Conservation (phyloP, 1,140 invertebrate genomes). For the Kradibia gibbosae region DNA sequence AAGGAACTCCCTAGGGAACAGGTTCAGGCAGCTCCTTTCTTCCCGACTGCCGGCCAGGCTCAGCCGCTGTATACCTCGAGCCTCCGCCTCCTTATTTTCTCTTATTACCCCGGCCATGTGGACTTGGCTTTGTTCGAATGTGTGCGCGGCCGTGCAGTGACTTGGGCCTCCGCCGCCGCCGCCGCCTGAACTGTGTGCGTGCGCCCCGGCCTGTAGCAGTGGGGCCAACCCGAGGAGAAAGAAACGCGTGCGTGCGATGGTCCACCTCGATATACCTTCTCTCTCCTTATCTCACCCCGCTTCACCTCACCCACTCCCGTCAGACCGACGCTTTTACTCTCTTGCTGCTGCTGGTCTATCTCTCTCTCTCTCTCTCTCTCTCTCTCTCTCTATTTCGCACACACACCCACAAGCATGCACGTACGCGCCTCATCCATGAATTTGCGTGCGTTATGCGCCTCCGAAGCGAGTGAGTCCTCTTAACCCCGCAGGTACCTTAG, state of each 20-base stretch:
- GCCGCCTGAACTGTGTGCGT: not conserved
- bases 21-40: slow-evolving; percentile 69
- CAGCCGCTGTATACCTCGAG: not conserved
- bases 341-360: not conserved
- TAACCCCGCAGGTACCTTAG: not conserved
- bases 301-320: slow-evolving; percentile 8
- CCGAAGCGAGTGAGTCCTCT: not conserved
- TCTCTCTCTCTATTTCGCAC: slow-evolving; percentile 9
- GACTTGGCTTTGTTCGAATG: slow-evolving; percentile 12
- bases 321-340: slow-evolving; percentile 41
- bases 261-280: slow-evolving; percentile 52
- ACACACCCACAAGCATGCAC: slow-evolving; percentile 34
- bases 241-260: slow-evolving; percentile 45
- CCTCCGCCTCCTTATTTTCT: slow-evolving; percentile 66
- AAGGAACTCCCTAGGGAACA: slow-evolving; percentile 74
- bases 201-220: not conserved
- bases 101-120: slow-evolving; percentile 63
- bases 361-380: slow-evolving; percentile 3
- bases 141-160: not conserved
- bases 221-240: slow-evolving; percentile 25
- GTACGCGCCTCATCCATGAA: slow-evolving; percentile 38
- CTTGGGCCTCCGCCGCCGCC: not conserved
- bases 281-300: slow-evolving; percentile 26
- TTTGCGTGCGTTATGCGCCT: slow-evolving; percentile 38
- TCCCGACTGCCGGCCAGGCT: slow-evolving; percentile 59